phyloP scores from a whole-genome alignment of 2,113 vertebrate species.

The Leuciscus idus region DNA sequence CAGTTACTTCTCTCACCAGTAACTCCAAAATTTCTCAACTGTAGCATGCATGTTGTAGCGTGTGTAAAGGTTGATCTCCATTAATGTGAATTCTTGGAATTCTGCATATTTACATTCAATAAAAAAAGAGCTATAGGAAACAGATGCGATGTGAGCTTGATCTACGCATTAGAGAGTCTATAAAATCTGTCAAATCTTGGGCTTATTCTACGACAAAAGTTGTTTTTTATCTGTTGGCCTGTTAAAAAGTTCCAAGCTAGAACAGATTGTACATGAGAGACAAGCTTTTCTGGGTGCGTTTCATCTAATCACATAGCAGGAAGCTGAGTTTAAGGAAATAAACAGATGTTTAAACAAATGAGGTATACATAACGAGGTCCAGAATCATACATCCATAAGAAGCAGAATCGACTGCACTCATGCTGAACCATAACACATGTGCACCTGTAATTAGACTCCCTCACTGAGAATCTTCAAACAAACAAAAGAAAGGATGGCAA shows the following conservation, averaged over 20 bases:
- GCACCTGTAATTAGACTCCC: slow-evolving; percentile 56
- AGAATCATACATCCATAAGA: slow-evolving; percentile 49
- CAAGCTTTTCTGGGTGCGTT: slow-evolving; percentile 3
- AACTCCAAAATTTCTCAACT: not conserved
- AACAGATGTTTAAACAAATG: slow-evolving; percentile 61
- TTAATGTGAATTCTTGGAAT: not conserved
- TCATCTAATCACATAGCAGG: slow-evolving; percentile 14
- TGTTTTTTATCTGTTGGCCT: not conserved
- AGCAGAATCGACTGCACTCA: slow-evolving; percentile 41
- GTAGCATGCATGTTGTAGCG: not conserved
- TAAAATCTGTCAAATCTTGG: slow-evolving; percentile 25
- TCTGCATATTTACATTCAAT: slow-evolving; percentile 2
- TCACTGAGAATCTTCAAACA: slow-evolving; percentile 53
- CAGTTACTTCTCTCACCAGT: not conserved
- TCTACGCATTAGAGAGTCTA: slow-evolving; percentile 11
- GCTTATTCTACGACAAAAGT: not conserved
- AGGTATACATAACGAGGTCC: slow-evolving; percentile 52
- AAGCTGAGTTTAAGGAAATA: slow-evolving; percentile 3
- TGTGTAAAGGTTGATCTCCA: not conserved
- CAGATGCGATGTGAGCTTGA: not conserved
- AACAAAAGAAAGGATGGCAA: slow-evolving; percentile 56
- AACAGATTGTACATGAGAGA: slow-evolving; percentile 34
- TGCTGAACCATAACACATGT: slow-evolving; percentile 58
- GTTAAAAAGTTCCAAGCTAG: slow-evolving; percentile 21
- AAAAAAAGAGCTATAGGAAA: slow-evolving; percentile 4